Base-by-base conservation (phyloP, 2,113 vertebrate species). In the Aegotheles bennettii region DNA sequence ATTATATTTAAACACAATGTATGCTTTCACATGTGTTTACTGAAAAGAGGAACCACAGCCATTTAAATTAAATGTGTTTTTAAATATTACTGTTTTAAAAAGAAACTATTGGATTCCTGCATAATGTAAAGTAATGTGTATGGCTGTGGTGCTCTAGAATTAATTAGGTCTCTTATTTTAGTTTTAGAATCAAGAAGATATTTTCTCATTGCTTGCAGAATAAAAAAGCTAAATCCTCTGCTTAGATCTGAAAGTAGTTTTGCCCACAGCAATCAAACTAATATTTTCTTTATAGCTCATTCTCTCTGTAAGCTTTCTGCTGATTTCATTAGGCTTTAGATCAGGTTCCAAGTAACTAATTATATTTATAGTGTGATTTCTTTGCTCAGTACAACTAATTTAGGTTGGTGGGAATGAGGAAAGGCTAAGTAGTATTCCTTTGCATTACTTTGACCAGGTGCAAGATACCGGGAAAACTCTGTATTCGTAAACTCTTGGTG, bases 161-260 rank as follows among this genome's bases (percentile, higher is more conserved):
- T 96, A 96, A 94, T 96, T 92, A 96, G 40, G 36, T 84, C 73
- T 93, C 83, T 89, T 93, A 95, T 83, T 95, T 93, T 90, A 90
- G 92, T 89, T 95, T 95, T 87, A 89, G 80, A 96, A 87, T 88
- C 85, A 92, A 92, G 92, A 92, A 94, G 53, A 82, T 93, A 85
- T 95, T 96, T 96, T 96, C 90, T 96, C 90, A 90, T 93, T 97
- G 92, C 92, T 97, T 95, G 61, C 79, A 93, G 90, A 96, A 90
- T 96, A 94, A 95, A 96, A 92, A 61, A 94, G 90, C 91, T 96
- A 94, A 95, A 94, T 87, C 64, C 92, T 95, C 73, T 94, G 90
- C 92, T 92, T 92, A 96, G 93, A 96, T 96, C 93, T 96, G 93
- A 96, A 94, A 94, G 95, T 84, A 91, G 95, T 97, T 97, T 97